Evolutionary conservation across 1,140 invertebrate species (phyloP), one percentile per base, ranked within the genome.

Genomic region (Lepidostoma basale): DNA sequence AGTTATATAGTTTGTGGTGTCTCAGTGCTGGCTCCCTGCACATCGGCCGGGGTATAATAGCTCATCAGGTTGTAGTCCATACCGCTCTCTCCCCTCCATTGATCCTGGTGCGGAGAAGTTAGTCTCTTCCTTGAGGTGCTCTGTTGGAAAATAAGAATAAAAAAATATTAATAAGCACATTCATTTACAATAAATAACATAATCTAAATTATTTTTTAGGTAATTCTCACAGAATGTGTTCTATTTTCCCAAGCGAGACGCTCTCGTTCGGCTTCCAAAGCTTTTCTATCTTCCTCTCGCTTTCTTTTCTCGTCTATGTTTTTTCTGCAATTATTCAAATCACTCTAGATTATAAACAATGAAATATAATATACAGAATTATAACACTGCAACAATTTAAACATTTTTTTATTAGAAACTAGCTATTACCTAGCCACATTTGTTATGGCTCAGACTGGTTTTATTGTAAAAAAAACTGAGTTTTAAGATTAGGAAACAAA

Each of bases 251-350:
- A 33, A 16, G 44, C 62, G 16, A 64, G 14, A 9, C 45, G 44
- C 10, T 64, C 62, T 40, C 62, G 39, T n/a, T 49, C 62, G 1
- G 26, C 28, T 12, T 52, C 45, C 12, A 64, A 33, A 18, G 28
- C 30, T 3, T 10, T 23, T 52, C 44, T 54, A 3, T 64, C 62
- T 16, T 22, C 33, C 36, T 47, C 44, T 36, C 45, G 52, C 26
- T 9, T 40, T 1, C 9, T 22, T 5, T 36, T 14, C 8, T 49
- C 28, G 14, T 64, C 45, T 6, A 64, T 52, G 36, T 20, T 64
- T 33, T 64, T 47, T 14, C 62, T 64, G 25, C 1, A 64, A 64
- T 64, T n/a, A n/a, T n/a, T n/a, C n/a, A n/a, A n/a, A n/a, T n/a
- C n/a, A n/a, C n/a, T n/a, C n/a, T n/a, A n/a, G n/a, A n/a, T n/a